Conservation (phyloP, 2,888 invertebrate genomes). For the Acrobasis repandana region DNA sequence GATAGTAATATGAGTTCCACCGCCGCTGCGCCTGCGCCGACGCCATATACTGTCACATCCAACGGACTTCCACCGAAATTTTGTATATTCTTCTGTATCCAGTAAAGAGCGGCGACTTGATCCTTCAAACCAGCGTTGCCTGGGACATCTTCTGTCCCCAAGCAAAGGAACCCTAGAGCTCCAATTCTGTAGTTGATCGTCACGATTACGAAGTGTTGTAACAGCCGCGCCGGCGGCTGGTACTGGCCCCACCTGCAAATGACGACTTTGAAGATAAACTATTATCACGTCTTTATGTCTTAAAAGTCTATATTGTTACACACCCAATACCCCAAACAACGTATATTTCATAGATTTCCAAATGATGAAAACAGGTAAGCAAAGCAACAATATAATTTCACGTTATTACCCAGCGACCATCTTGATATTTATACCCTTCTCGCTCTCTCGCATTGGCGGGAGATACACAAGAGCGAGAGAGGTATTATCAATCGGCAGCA, state of each 20-base stretch:
- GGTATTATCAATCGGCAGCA: no score
- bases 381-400: no score
- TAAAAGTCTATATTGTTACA: no score
- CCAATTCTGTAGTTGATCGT: conserved; percentile 73
- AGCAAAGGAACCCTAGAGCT: conserved; percentile 69
- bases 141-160: conserved; percentile 52
- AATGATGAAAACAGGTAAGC: no score
- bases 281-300: background rate
- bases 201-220: conserved; percentile 56
- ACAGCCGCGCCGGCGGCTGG: conserved; percentile 49
- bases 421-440: no score
- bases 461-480: no score
- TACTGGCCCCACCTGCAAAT: conserved; percentile 65
- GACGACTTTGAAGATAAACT: background rate
- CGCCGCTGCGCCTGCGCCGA: conserved; percentile 63
- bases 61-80: conserved; percentile 65
- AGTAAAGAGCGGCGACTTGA: conserved; percentile 68
- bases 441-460: no score
- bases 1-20: conserved; percentile 62
- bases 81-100: conserved; percentile 68
- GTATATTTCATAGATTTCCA: no score
- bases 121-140: conserved; percentile 76
- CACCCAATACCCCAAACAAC: no score
- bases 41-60: conserved; percentile 66
- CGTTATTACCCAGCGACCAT: no score